Conservation (phyloP, 1,140 invertebrate species). For the Notospermus geniculatus region DNA sequence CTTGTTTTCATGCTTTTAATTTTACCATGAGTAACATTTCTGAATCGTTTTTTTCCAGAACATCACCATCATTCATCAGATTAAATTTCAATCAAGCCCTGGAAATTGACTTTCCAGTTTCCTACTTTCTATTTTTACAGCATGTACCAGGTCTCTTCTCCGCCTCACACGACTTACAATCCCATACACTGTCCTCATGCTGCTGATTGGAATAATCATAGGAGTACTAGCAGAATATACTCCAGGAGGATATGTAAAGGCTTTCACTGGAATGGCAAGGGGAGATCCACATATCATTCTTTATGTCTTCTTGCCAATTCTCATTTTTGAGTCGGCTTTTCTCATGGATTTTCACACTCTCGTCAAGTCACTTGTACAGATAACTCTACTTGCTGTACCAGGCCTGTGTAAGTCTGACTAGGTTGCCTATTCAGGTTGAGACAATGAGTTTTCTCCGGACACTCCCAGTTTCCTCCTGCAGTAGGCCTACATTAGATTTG, state of each 20-base stretch:
- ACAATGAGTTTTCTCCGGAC: too few relatives aligned
- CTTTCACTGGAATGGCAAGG: conserved; percentile 34
- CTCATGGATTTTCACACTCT: conserved; percentile 57
- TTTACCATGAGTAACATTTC: too few relatives aligned
- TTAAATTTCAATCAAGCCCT: too few relatives aligned
- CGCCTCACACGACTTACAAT: neutral
- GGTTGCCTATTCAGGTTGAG: too few relatives aligned
- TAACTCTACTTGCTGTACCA: conserved; percentile 53
- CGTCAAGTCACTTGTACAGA: conserved; percentile 51
- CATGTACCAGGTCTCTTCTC: neutral
- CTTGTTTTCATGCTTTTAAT: too few relatives aligned
- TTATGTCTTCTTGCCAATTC: conserved; percentile 56
- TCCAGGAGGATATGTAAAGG: conserved; percentile 18
- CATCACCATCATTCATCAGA: too few relatives aligned
- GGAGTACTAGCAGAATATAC: neutral
- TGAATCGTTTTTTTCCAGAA: too few relatives aligned
- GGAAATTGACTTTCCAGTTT: too few relatives aligned
- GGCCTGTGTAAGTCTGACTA: conserved; percentile 37
- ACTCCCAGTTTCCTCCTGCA: too few relatives aligned
- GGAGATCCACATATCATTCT: conserved; percentile 54
- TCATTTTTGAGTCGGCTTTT: conserved; percentile 60
- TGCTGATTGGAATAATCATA: neutral
- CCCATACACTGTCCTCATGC: neutral
- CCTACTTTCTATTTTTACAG: too few relatives aligned
- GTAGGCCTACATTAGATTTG: too few relatives aligned